These are phyloP conservation scores for Cnemophilus loriae DNA, from an alignment of 2,113 vertebrate species.

Conservation along the genomic window DNA sequence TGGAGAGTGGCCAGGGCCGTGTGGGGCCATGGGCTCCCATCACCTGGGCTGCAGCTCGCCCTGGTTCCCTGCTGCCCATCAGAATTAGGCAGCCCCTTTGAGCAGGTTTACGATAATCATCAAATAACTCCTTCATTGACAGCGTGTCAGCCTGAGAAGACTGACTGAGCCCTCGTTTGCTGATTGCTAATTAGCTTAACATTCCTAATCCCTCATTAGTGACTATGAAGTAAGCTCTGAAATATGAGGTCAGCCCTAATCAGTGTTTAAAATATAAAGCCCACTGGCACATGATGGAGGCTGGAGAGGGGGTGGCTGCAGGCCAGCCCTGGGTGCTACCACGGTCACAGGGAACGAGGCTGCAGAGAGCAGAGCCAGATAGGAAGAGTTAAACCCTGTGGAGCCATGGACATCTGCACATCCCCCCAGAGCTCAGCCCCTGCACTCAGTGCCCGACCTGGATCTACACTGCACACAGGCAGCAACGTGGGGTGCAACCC, in stretches of 20 bases:
- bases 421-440: background rate
- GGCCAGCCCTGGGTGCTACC: background rate
- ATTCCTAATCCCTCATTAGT: slow-evolving; percentile 63
- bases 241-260: slow-evolving; percentile 60
- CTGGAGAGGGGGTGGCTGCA: background rate
- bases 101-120: slow-evolving; percentile 1
- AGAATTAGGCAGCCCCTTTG: background rate
- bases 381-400: background rate
- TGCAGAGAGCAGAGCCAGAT: background rate
- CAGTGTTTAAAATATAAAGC: slow-evolving; percentile 33
- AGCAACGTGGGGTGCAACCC: background rate
- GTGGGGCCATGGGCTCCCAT: background rate
- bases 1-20: background rate
- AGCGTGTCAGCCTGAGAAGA: background rate
- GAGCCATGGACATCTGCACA: rapidly evolving
- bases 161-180: slow-evolving; percentile 40
- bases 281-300: slow-evolving; percentile 2
- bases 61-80: background rate
- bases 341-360: background rate
- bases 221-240: slow-evolving; percentile 53
- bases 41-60: background rate
- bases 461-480: rapidly evolving
- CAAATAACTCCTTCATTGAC: slow-evolving; percentile 18
- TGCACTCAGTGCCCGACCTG: rapidly evolving
- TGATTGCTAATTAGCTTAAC: slow-evolving; percentile 63